Base-by-base conservation (phyloP, 2,113 vertebrate species). In the Noturus placidus region DNA sequence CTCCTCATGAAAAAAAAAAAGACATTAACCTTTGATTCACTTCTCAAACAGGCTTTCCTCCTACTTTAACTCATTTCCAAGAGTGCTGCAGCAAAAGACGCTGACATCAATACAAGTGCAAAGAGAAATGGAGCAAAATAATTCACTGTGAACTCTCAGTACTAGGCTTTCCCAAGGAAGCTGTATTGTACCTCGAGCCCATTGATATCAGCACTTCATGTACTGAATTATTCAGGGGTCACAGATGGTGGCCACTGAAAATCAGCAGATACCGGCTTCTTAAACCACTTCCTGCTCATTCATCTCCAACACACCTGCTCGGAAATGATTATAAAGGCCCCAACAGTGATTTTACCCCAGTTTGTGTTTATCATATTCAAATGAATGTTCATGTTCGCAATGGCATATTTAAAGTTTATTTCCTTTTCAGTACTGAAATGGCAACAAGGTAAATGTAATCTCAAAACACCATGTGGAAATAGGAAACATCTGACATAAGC, bases 141-240 rank as follows among this genome's bases (percentile, higher is more conserved):
- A 88, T 92, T 93, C 83, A 67, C 4, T 50, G 78, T 95, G 94
- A 95, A 94, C 94, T 94, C 92, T 91, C 52, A 52, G 83, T 90
- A 92, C 94, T 92, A 94, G 92, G 86, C 57, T 89, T 90, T 86
- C 92, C 87, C 88, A 91, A 82, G 88, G 56, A 89, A 89, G 87
- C 88, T 65, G 88, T 87, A 91, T 91, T 89, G 84, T 87, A 89
- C 87, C 88, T 92, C 90, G 83, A 85, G 87, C 89, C 90, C 89
- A 93, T 92, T 91, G 90, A 93, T 94, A 94, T 93, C 91, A 93
- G 90, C 90, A 88, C 90, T 91, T 92, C 89, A 89, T 57, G 56
- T 54, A 88, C 91, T 95, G 91, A 95, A 95, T 94, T 92, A 93
- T 94, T 95, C 90, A 94, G 88, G 81, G 88, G 87, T 92, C 91